Conservation (phyloP, 2,113 vertebrate genomes). For the Proteles cristata region DNA sequence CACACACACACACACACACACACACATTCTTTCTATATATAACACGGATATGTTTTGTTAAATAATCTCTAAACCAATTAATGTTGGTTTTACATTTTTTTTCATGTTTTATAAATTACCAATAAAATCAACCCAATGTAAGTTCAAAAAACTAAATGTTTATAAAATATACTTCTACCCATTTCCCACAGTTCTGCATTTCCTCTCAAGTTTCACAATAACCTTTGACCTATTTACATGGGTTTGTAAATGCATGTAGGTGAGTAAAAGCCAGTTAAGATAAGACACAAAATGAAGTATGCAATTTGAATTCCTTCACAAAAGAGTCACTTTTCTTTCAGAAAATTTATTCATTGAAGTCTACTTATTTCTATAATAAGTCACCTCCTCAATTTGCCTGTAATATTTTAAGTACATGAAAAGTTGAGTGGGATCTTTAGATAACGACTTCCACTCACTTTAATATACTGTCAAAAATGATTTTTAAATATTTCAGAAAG, state of each 20-base stretch:
- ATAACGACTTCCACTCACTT: constrained; percentile 70
- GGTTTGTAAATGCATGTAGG: not conserved
- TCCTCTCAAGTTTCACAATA: constrained; percentile 8
- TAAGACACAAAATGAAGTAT: constrained; percentile 35
- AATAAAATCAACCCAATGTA: constrained; percentile 56
- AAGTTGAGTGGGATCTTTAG: constrained; percentile 69
- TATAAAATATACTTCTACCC: not conserved
- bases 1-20: no score
- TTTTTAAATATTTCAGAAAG: constrained; percentile 83
- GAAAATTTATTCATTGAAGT: constrained; percentile 74
- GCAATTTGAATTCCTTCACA: constrained; percentile 25
- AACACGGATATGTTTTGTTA: not conserved
- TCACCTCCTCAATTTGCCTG: constrained; percentile 71
- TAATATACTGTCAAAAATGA: constrained; percentile 76
- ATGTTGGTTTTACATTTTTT: constrained; percentile 22
- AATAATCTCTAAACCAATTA: constrained; percentile 50
- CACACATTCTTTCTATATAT: not conserved
- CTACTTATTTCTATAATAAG: constrained; percentile 78
- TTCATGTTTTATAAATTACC: not conserved
- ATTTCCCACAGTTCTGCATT: not conserved
- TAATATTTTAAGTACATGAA: constrained; percentile 81
- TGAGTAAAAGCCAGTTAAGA: constrained; percentile 56
- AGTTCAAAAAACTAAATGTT: constrained; percentile 4
- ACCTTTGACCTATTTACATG: not conserved
- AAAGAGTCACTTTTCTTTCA: constrained; percentile 67